Base-by-base conservation (phyloP, 2,113 vertebrate genomes). In the Leiothrix lutea region DNA sequence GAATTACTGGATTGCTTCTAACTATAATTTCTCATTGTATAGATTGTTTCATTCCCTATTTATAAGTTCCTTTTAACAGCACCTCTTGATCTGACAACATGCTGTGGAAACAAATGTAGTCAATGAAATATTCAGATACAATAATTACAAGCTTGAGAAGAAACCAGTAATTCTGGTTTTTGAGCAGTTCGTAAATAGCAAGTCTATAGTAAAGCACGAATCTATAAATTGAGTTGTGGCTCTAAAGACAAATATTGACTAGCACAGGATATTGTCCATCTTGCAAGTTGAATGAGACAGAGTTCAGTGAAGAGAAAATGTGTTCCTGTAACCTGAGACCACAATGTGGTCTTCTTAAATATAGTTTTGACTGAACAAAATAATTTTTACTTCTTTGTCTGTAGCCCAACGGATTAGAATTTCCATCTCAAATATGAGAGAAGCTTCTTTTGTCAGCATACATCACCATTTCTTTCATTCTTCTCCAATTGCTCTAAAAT, bases 61-160 rank as follows among this genome's bases (percentile, higher is more conserved):
- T 86, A 36, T 65, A 86, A 83, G 44, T 50, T 73, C 67, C 42
- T 95, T 93, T 91, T 61, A 86, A 82, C 44, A 66, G 60, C 57
- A 88, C 60, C 21, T 80, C 86, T 96, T 94, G 83, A 92, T 92
- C 86, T 90, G 67, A 70, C 72, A 77, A 70, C 77, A 50, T 62
- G 80, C 86, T 96, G 96, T 92, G 95, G 53, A 92, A 91, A 86
- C 78, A 94, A 95, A 80, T 66, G 56, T 66, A 94, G 80, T 64
- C 93, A 86, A 86, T 78, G 80, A 92, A 96, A 91, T 78, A 86
- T 57, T 94, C 91, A 78, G 69, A 84, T 69, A 83, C 54, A 69
- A 26, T 91, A 94, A 96, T 95, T 95, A 89, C 26, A 92, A 94
- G 60, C 72, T 80, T 94, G 51, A 86, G 54, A 88, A 91, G 67